Conservation (phyloP, 2,797 vertebrate genomes). For the Lindbergichthys nudifrons region DNA sequence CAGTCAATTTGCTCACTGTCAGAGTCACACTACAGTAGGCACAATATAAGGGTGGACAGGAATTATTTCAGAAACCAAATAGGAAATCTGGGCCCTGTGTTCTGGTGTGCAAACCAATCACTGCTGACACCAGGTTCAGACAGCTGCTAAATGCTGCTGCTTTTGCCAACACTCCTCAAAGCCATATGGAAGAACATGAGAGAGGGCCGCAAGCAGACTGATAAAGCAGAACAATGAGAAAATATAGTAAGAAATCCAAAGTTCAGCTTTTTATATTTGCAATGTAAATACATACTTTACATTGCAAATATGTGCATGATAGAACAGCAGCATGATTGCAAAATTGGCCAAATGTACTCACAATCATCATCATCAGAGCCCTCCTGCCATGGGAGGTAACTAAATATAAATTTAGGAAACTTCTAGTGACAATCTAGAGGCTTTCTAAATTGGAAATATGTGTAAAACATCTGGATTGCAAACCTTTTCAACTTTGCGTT, state of each 20-base stretch:
- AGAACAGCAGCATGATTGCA: conserved; percentile 3
- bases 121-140: conserved; percentile 20
- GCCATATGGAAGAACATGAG: background rate
- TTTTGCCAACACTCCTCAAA: background rate
- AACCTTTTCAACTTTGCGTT: background rate
- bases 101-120: conserved; percentile 28
- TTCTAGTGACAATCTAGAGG: background rate
- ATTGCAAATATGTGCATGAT: background rate
- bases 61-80: conserved; percentile 25
- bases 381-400: background rate
- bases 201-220: background rate
- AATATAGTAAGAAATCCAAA: background rate
- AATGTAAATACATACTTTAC: background rate
- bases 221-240: background rate
- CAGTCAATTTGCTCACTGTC: conserved; percentile 22
- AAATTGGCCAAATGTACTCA: background rate
- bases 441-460: background rate
- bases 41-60: conserved; percentile 19
- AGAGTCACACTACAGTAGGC: conserved; percentile 20
- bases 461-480: too few relatives aligned
- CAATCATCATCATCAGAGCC: background rate
- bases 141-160: conserved; percentile 18
- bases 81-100: conserved; percentile 16
- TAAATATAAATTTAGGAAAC: background rate
- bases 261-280: background rate